Conservation (phyloP, 2,113 vertebrate species). For the Pomatorhinus ruficollis region DNA sequence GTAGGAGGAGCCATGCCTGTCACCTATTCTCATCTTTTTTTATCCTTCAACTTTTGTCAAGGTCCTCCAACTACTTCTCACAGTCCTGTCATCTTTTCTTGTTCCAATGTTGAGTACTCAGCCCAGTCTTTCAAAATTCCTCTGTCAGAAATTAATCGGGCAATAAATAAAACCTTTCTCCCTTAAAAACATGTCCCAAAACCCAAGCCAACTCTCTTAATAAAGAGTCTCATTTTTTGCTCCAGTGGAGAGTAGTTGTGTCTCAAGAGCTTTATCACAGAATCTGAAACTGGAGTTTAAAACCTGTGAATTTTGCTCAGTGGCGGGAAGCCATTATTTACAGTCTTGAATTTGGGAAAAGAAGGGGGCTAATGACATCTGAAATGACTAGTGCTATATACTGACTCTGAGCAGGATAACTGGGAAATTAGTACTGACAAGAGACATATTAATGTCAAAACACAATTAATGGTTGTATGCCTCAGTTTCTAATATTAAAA, state of each 20-base stretch:
- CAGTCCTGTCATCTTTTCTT: background rate
- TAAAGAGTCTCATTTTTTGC: background rate
- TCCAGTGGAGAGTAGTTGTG: background rate
- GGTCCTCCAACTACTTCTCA: background rate
- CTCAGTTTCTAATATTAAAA: background rate
- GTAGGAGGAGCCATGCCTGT: background rate
- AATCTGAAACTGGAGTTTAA: background rate
- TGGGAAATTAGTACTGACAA: background rate
- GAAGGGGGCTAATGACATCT: background rate
- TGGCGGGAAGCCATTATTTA: background rate
- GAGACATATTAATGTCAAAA: background rate
- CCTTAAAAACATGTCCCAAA: background rate
- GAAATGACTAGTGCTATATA: background rate
- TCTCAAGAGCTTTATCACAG: background rate
- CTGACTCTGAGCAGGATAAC: background rate
- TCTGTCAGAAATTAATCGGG: background rate
- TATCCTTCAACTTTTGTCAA: background rate
- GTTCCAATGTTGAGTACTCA: rapidly evolving
- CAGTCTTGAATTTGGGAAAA: background rate
- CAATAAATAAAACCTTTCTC: background rate
- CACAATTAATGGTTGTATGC: background rate
- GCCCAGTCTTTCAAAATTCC: background rate
- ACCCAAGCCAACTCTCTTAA: background rate
- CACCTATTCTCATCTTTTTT: background rate
- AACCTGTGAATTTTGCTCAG: background rate